Evolutionary conservation across 2,113 vertebrate species (phyloP).

Genomic region (Thomomys bottae): DNA sequence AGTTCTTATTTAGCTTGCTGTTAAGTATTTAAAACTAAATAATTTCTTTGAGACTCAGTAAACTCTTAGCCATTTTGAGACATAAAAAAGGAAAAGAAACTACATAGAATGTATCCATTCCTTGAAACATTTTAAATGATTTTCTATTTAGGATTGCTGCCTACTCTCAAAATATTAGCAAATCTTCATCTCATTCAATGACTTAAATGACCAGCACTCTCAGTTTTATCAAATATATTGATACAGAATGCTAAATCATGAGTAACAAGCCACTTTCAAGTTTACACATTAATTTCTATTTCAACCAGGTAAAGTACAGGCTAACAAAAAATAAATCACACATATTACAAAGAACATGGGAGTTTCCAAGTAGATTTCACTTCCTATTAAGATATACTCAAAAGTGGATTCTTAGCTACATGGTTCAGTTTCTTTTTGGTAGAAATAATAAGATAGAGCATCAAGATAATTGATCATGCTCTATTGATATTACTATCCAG

Average conservation of each 20-base stretch:
- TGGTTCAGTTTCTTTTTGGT: too few species aligned
- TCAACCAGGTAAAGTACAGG: background rate
- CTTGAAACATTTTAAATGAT: conserved; percentile 54
- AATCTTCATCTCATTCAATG: conserved; percentile 32
- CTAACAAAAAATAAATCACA: background rate
- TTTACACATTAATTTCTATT: background rate
- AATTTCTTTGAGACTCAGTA: conserved; percentile 2
- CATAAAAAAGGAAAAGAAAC: background rate
- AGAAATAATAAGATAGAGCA: too few species aligned
- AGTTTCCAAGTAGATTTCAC: background rate
- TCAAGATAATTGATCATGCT: too few species aligned
- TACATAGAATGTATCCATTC: background rate
- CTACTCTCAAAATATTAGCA: conserved; percentile 51
- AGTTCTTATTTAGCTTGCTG: background rate
- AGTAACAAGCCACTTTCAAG: background rate
- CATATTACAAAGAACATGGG: background rate
- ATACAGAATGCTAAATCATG: background rate
- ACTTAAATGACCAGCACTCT: conserved; percentile 37
- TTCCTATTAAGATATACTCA: background rate
- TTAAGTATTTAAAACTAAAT: conserved; percentile 12
- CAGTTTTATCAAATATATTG: conserved; percentile 32
- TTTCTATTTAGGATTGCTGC: conserved; percentile 5
- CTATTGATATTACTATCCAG: too few species aligned
- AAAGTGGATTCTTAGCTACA: background rate
- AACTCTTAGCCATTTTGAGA: background rate